Evolutionary conservation across 2,113 vertebrate species (phyloP).

Genomic region (Phylloscopus whistleri): DNA sequence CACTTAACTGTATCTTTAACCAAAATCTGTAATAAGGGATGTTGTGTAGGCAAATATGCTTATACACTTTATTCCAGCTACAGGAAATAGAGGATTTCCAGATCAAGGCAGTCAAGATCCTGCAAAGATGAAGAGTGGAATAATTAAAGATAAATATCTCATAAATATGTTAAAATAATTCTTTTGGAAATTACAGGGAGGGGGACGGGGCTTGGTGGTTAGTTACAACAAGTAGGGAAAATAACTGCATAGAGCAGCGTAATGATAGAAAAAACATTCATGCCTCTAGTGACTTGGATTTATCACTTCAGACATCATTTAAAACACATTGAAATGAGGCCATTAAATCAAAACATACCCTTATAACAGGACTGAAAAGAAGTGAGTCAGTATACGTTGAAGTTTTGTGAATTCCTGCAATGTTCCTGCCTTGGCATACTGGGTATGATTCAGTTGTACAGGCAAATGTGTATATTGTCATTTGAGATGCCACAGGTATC

Average conservation of each 20-base stretch:
- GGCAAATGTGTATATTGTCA: fast-evolving
- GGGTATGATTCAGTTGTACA: background rate
- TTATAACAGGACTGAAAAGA: background rate
- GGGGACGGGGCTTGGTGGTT: fast-evolving
- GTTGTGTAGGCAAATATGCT: background rate
- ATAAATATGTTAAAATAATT: background rate
- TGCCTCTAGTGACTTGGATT: background rate
- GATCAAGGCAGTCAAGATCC: background rate
- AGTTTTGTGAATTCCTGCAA: background rate
- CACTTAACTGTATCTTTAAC: background rate
- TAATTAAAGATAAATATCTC: background rate
- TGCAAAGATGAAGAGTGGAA: background rate
- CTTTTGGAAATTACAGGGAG: background rate
- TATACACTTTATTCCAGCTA: background rate
- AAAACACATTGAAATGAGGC: background rate
- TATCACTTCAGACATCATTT: background rate
- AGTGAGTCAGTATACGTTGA: background rate
- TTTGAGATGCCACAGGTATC: background rate
- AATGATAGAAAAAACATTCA: background rate
- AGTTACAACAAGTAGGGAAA: background rate
- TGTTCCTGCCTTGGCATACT: background rate
- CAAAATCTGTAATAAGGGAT: background rate
- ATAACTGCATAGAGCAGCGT: background rate
- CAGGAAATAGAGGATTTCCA: background rate
- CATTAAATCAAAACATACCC: background rate